phyloP scores from a whole-genome alignment of 2,797 vertebrate genomes.

The Triplophysa bombifrons region DNA sequence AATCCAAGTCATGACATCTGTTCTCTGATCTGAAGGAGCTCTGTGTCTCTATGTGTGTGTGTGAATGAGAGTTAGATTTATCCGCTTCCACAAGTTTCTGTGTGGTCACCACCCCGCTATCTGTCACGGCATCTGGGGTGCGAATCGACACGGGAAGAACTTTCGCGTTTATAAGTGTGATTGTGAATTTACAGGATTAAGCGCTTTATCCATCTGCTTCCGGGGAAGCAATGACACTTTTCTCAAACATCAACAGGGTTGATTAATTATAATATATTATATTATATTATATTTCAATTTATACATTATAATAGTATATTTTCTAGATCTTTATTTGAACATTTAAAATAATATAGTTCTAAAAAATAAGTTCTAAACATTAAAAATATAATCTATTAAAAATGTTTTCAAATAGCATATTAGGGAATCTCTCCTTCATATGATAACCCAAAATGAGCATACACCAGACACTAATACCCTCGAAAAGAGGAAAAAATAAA shows the following conservation, averaged over 20 bases:
- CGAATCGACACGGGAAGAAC: constrained; percentile 13
- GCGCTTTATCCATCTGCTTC: constrained; percentile 15
- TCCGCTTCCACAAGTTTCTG: constrained; percentile 35
- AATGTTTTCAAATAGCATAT: neutral
- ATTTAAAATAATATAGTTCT: too few species aligned
- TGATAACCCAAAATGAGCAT: neutral
- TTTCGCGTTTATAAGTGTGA: constrained; percentile 32
- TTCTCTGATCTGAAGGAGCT: constrained; percentile 31
- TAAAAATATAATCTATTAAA: neutral
- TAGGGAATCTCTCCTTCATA: neutral
- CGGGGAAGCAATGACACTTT: neutral
- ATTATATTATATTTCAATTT: too few species aligned
- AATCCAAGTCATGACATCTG: constrained; percentile 31
- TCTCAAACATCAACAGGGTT: neutral
- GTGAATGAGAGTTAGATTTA: constrained; percentile 22
- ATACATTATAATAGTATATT: too few species aligned
- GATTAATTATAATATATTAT: too few species aligned
- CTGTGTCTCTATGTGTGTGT: neutral
- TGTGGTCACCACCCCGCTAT: constrained; percentile 37
- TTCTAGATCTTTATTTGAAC: too few species aligned
- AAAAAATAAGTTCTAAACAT: neutral
- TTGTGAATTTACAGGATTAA: constrained; percentile 22
- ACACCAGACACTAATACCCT: constrained; percentile 15
- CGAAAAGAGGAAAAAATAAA: constrained; percentile 56
- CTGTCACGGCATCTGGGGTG: constrained; percentile 36